These are phyloP conservation scores for Hippasteria phrygiana DNA, from an alignment of 53 echinoderm and acorn worm species.

Conservation along the genomic window DNA sequence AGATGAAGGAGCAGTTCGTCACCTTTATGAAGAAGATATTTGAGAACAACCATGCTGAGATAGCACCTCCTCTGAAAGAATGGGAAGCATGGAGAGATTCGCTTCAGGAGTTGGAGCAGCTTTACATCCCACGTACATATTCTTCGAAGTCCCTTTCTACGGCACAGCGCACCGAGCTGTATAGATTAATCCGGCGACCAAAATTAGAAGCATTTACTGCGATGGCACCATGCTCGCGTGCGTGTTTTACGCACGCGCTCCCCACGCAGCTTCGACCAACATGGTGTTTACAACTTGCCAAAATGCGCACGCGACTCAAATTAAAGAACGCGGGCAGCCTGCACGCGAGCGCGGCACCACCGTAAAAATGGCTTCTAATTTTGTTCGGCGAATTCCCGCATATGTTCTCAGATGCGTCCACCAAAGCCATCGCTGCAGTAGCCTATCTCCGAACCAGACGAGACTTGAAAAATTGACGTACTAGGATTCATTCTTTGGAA, in stretches of 20 bases:
- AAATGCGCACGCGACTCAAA: no score
- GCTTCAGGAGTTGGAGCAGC: neutral
- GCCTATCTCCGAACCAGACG: conserved; percentile 36
- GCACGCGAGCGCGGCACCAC: no score
- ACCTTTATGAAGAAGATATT: conserved; percentile 43
- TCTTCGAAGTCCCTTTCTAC: conserved; percentile 1
- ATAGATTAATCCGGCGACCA: no score
- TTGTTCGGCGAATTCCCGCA: no score
- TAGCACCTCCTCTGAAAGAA: conserved; percentile 20
- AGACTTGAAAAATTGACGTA: neutral
- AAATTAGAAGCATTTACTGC: no score
- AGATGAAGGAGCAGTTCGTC: no score
- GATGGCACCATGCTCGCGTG: no score
- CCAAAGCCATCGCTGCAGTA: conserved; percentile 54
- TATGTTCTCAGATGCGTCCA: conserved; percentile 51
- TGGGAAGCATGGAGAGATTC: conserved; percentile 42
- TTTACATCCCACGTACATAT: conserved; percentile 23
- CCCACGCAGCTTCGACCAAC: no score
- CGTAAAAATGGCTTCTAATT: no score
- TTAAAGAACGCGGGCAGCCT: no score
- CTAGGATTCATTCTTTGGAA: conserved; percentile 36
- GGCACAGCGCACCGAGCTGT: conserved; percentile 14
- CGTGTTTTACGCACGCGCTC: no score
- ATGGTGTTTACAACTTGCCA: no score
- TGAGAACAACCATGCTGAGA: conserved; percentile 19